Evolutionary conservation across 2,888 invertebrate genomes (phyloP).

Genomic region (Oscheius myriophilus): DNA sequence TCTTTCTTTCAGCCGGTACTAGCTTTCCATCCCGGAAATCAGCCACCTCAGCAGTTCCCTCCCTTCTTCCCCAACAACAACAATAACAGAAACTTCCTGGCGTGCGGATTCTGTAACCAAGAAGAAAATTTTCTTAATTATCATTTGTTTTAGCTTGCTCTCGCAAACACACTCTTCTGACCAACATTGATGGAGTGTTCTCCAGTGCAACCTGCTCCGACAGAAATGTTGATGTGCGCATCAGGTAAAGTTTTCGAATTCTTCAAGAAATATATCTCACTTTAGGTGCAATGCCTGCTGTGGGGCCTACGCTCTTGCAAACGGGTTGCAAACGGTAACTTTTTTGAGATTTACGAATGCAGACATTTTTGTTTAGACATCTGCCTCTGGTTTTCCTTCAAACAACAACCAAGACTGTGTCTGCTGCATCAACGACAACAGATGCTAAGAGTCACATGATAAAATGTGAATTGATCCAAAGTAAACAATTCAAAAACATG

Average conservation of each 20-base stretch:
- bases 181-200: neutral
- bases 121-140: no score
- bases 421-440: conserved; percentile 27
- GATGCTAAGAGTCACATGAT: neutral
- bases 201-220: neutral
- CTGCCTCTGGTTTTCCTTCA: conserved; percentile 24
- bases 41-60: no score
- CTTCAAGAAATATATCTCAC: neutral
- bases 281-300: conserved; percentile 3
- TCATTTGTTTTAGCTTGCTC: neutral
- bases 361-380: neutral
- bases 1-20: no score
- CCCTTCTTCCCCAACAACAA: no score
- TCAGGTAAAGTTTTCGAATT: neutral
- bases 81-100: no score
- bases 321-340: neutral
- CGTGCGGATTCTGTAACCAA: no score
- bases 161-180: neutral
- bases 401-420: conserved; percentile 22
- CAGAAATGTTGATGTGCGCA: neutral
- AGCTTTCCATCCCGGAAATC: no score
- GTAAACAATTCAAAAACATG: no score
- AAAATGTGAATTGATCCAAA: no score
- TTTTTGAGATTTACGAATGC: no score
- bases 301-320: neutral